Evolutionary conservation across 2,888 invertebrate species (phyloP).

Genomic region (Gnatocerus cornutus): DNA sequence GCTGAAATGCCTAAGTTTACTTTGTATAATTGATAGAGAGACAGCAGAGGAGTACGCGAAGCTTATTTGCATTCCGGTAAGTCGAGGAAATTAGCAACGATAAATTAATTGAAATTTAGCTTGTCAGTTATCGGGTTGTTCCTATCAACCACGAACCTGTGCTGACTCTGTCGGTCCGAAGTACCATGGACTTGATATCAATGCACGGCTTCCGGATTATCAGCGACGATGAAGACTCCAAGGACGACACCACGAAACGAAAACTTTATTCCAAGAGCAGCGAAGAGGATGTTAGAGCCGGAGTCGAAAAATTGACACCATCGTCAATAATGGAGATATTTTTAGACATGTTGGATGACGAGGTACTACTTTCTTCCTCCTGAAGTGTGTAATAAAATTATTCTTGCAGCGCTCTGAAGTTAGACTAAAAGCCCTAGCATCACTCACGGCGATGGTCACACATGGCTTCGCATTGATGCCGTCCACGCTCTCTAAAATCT

Average conservation of each 20-base stretch:
- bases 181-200: slow-evolving; percentile 53
- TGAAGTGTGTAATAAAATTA: background rate
- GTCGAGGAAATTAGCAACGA: slow-evolving; percentile 19
- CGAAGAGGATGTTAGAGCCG: slow-evolving; percentile 9
- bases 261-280: slow-evolving; percentile 21
- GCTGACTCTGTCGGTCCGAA: slow-evolving; percentile 43
- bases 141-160: slow-evolving; percentile 9
- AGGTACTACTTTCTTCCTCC: slow-evolving; percentile 43
- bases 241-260: slow-evolving; percentile 11
- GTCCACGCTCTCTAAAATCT: slow-evolving; percentile 54
- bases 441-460: slow-evolving; percentile 51
- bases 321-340: slow-evolving; percentile 55
- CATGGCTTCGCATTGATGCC: slow-evolving; percentile 53
- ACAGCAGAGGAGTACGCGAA: slow-evolving; percentile 55
- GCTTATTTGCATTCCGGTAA: slow-evolving; percentile 58
- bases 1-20: slow-evolving; percentile 56
- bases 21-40: slow-evolving; percentile 55
- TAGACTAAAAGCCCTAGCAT: slow-evolving; percentile 48
- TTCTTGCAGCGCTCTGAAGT: slow-evolving; percentile 55
- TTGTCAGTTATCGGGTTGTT: slow-evolving; percentile 22
- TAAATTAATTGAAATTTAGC: slow-evolving; percentile 6
- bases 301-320: slow-evolving; percentile 20
- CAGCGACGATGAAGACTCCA: slow-evolving; percentile 49
- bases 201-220: slow-evolving; percentile 48
- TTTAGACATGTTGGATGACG: slow-evolving; percentile 59